Percentiles rank a stretch among this genome's conserved stretches.
phyloP scores from a whole-genome alignment of 2,888 invertebrate species.

The Amphiduros pacificus region DNA sequence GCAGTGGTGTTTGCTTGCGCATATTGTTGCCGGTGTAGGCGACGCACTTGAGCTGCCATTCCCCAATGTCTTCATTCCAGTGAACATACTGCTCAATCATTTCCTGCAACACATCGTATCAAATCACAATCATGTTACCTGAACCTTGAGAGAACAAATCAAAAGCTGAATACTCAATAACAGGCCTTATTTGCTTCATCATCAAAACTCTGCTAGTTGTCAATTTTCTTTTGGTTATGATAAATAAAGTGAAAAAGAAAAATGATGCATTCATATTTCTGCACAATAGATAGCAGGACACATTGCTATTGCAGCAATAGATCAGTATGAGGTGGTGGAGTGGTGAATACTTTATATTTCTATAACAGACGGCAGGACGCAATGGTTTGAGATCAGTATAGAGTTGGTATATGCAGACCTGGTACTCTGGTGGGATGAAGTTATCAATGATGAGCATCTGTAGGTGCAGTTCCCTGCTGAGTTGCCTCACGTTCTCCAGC shows the following conservation, averaged over 20 bases:
- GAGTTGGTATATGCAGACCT: too few relatives aligned
- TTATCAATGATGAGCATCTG: slow-evolving; percentile 88
- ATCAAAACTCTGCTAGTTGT: too few relatives aligned
- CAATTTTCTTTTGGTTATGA: too few relatives aligned
- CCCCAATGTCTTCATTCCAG: slow-evolving; percentile 98
- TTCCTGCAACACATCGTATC: slow-evolving; percentile 69
- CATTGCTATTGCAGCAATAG: too few relatives aligned
- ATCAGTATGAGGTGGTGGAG: too few relatives aligned
- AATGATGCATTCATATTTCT: too few relatives aligned
- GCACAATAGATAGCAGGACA: too few relatives aligned
- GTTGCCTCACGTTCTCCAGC: slow-evolving; percentile 86
- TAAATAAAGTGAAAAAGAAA: too few relatives aligned
- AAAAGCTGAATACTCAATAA: neutral
- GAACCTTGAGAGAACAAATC: neutral
- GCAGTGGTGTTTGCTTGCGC: slow-evolving; percentile 66
- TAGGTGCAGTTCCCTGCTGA: slow-evolving; percentile 86
- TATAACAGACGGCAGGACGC: too few relatives aligned
- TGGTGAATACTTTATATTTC: too few relatives aligned
- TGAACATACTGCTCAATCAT: slow-evolving; percentile 81
- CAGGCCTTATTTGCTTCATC: neutral
- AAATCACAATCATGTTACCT: too few relatives aligned
- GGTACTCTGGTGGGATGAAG: slow-evolving; percentile 91
- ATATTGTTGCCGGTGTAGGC: slow-evolving; percentile 99
- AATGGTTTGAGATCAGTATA: too few relatives aligned
- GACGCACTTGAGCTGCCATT: slow-evolving; percentile 96